A percentile compares a stretch with the other conserved stretches of the same genome.
These are phyloP conservation scores for Takifugu flavidus DNA, from an alignment of 2,113 vertebrate species.

Conservation along the genomic window DNA sequence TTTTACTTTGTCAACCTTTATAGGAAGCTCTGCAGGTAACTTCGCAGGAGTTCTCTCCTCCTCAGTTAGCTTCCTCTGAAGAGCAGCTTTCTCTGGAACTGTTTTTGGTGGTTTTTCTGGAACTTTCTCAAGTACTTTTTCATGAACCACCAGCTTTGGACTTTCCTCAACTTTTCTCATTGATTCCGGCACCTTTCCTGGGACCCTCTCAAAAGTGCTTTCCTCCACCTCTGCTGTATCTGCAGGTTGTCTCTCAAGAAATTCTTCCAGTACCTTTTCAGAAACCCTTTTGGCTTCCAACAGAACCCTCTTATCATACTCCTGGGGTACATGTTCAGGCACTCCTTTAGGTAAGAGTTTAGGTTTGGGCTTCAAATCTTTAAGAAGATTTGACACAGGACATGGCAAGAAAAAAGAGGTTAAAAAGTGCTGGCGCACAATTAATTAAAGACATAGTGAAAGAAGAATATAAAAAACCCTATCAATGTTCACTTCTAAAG, in stretches of 20 bases:
- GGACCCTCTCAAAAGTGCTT: slow-evolving; percentile 5
- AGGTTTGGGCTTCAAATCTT: slow-evolving; percentile 55
- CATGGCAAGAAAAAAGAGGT: slow-evolving; percentile 27
- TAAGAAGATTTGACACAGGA: slow-evolving; percentile 64
- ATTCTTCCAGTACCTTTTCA: slow-evolving; percentile 12
- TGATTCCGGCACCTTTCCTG: slow-evolving; percentile 6
- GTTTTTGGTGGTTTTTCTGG: not conserved
- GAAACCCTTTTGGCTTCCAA: slow-evolving; percentile 18
- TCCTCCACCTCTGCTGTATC: slow-evolving; percentile 17
- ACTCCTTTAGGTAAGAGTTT: slow-evolving; percentile 56
- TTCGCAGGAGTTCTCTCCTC: slow-evolving; percentile 14
- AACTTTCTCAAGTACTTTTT: not conserved
- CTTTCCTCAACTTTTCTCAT: slow-evolving; percentile 14
- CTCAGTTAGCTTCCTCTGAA: not conserved
- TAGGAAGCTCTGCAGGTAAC: not conserved
- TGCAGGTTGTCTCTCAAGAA: slow-evolving; percentile 7
- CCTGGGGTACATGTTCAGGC: slow-evolving; percentile 71
- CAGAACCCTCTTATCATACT: slow-evolving; percentile 17
- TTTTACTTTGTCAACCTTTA: slow-evolving; percentile 10
- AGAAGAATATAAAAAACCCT: too few species aligned
- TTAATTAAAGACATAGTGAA: not conserved
- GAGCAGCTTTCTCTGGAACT: not conserved
- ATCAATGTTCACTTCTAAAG: not conserved
- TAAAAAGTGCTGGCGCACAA: slow-evolving; percentile 41
- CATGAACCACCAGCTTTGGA: not conserved